phyloP scores from a whole-genome alignment of 2,888 invertebrate genomes.

The Coleophora deauratella region DNA sequence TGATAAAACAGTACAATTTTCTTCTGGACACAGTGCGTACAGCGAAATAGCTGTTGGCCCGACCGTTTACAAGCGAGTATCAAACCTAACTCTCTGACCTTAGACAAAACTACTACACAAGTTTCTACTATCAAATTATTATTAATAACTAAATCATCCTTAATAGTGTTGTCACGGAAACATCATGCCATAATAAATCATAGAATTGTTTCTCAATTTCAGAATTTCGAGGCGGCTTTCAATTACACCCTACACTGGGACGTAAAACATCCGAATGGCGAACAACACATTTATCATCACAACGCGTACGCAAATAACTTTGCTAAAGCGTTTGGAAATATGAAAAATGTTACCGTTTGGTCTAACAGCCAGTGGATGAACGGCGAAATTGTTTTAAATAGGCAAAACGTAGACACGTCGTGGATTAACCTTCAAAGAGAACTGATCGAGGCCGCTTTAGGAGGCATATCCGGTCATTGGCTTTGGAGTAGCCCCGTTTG shows the following conservation, averaged over 20 bases:
- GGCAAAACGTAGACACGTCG: conserved; percentile 68
- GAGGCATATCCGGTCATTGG: conserved; percentile 64
- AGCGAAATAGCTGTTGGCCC: no score
- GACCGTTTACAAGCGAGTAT: no score
- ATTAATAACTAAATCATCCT: no score
- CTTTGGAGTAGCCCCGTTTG: conserved; percentile 72
- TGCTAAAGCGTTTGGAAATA: conserved; percentile 24
- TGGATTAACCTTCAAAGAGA: conserved; percentile 74
- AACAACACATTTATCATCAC: conserved; percentile 57
- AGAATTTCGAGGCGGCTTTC: conserved; percentile 58
- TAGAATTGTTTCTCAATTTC: conserved; percentile 10
- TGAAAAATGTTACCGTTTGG: conserved; percentile 30
- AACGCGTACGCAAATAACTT: conserved; percentile 74
- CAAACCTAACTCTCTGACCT: no score
- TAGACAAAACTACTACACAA: no score
- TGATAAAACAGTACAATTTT: no score
- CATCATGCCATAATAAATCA: no score
- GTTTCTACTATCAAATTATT: no score
- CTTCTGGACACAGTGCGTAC: no score
- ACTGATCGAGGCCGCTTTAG: conserved; percentile 61
- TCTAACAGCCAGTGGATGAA: conserved; percentile 50
- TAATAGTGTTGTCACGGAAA: no score
- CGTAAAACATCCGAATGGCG: conserved; percentile 30
- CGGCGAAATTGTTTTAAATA: conserved; percentile 38
- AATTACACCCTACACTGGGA: conserved; percentile 70